Conservation (phyloP, 2,888 invertebrate species). For the Pherbina coryleti region DNA sequence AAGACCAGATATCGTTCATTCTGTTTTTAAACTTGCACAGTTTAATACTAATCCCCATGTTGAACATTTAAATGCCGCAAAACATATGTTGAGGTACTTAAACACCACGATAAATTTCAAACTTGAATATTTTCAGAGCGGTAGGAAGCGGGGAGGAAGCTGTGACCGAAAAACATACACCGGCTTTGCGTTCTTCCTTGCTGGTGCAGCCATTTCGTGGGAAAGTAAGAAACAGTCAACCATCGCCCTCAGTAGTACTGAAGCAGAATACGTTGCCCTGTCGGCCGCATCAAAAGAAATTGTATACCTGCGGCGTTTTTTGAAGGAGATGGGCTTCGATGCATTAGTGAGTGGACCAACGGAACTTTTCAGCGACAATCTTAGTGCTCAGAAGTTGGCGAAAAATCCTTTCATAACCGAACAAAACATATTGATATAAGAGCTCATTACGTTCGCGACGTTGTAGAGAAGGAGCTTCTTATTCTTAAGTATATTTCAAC, state of each 20-base stretch:
- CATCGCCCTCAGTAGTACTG: too few relatives aligned
- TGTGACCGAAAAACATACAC: slow-evolving; percentile 46
- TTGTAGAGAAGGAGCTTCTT: slow-evolving; percentile 33
- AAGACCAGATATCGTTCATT: too few relatives aligned
- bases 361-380: too few relatives aligned
- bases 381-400: too few relatives aligned
- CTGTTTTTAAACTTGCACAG: too few relatives aligned
- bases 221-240: too few relatives aligned
- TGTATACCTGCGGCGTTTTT: not conserved
- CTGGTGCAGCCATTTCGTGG: too few relatives aligned
- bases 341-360: not conserved
- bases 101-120: too few relatives aligned
- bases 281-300: slow-evolving; percentile 33
- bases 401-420: slow-evolving; percentile 44
- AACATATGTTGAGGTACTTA: too few relatives aligned
- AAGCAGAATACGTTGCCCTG: too few relatives aligned
- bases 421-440: slow-evolving; percentile 42
- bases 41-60: too few relatives aligned
- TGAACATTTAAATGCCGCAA: too few relatives aligned
- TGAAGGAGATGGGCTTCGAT: slow-evolving; percentile 2
- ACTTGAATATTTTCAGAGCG: slow-evolving; percentile 36
- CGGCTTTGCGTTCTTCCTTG: slow-evolving; percentile 45
- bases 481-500: slow-evolving; percentile 37
- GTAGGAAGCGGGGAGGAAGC: slow-evolving; percentile 30
- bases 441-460: slow-evolving; percentile 36